Base-by-base conservation (phyloP, 2,888 invertebrate species). In the Meghimatium bilineatum region DNA sequence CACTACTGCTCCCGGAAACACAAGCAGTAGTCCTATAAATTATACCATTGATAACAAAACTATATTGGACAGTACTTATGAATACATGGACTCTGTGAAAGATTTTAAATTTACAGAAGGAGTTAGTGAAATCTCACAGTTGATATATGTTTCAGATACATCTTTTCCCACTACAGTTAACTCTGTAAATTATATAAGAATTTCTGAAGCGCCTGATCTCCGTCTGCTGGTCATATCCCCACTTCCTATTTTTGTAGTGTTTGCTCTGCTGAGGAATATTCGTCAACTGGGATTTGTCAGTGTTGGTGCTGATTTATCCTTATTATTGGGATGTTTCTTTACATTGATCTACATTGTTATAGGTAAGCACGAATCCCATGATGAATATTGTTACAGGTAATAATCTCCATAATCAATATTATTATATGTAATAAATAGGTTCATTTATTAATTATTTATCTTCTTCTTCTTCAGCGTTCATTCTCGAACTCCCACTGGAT, bases 241-340 rank as follows among this genome's bases (percentile, higher is more conserved):
- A 8, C 77, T 92, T 0, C 90, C 91, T 0, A 82, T 93, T 36
- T 92, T 93, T 84, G 86, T 93, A 38, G 32, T 87, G 29, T 91
- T 92, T 85, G 89, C 92, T 0, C 86, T 92, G 49, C 87, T 93
- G 26, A 89, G 91, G 44, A 89, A 88, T 76, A 88, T 93, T 0
- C 89, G 93, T 10, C 88, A 89, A 29, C 85, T 93, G 44, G 91
- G 91, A 23, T 86, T 88, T n/a, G 89, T 93, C 82, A 93, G 92
- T 84, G 86, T 90, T 8, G 74, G 91, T 1, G 93, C 93, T 6
- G 90, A 92, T 83, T 29, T 90, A 0, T 90, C 91, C 77, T 91
- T 93, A 67, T 86, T 91, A 29, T 76, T 90, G 56, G 93, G 93
- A 44, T 91, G 90, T 85, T 80, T 90, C 10, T 88, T 91, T 29